Evolutionary conservation across 2,888 invertebrate species (phyloP), one percentile per base, ranked within the genome.

Genomic region (Ennomos quercinarius): DNA sequence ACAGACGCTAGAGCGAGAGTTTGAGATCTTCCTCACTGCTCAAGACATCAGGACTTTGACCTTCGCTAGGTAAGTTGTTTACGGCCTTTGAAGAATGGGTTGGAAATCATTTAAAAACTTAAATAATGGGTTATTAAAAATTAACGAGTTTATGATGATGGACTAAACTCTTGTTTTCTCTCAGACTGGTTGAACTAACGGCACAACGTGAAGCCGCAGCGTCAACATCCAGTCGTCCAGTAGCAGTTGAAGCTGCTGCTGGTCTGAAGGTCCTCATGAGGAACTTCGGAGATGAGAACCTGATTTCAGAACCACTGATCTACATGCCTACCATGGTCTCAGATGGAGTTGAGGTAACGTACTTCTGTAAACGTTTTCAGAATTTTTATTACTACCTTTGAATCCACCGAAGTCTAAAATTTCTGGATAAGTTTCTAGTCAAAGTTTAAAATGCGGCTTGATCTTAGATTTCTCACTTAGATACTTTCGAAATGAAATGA

Each of bases 1-100:
- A 73, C 98, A 98, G 86, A 96, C 96, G 0, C 85, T 98, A 1
- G 98, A 98, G 83, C 93, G 98, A 72, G 97, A 98, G 80, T 98
- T 96, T 79, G 98, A 98, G 77, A 91, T 99, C 53, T 95, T 96
- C 80, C 91, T 99, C 4, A 95, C 97, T 0, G 96, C 98, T 6
- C 96, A 97, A 78, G 98, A 98, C 70, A 95, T 98, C 59, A 94
- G 98, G 49, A 94, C 94, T 0, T 86, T 98, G 40, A 98, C 97
- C 0, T 95, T 98, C 68, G 94, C 95, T 13, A 95, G 90, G 94
- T 94, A 75, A 62, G 10, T 39, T 43, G 10, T 11, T 43, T 43
- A 10, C 35, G 46, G 6, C 4, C 27, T 6, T 27, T 27, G 27
- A 27, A 27, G 4, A 6, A 17, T 17, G 17, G 17, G 3, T 17